These are phyloP conservation scores for Scomber colias DNA, from an alignment of 2,113 vertebrate genomes.

Conservation along the genomic window DNA sequence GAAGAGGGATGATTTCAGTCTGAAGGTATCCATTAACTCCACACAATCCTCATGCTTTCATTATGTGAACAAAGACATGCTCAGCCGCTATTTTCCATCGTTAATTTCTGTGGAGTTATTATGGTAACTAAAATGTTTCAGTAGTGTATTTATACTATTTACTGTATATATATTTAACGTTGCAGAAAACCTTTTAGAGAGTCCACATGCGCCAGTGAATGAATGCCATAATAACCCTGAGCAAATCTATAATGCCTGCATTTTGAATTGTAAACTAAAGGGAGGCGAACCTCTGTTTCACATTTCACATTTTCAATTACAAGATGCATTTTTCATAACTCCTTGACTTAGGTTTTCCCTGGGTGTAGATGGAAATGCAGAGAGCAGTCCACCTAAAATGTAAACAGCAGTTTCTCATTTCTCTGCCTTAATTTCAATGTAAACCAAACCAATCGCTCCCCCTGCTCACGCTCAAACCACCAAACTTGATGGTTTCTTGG, in stretches of 20 bases:
- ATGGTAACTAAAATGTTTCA: background rate
- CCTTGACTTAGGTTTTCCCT: constrained; percentile 58
- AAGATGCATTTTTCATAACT: constrained; percentile 70
- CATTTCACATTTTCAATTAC: constrained; percentile 61
- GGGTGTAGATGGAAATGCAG: constrained; percentile 74
- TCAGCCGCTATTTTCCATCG: background rate
- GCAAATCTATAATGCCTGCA: constrained; percentile 39
- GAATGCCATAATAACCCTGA: constrained; percentile 46
- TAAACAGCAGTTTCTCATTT: constrained; percentile 83
- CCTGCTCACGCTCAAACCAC: constrained; percentile 74
- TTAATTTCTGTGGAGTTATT: background rate
- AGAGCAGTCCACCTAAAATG: constrained; percentile 72
- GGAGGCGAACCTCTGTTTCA: constrained; percentile 56
- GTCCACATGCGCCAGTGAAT: constrained; percentile 29
- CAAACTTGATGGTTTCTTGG: constrained; percentile 83
- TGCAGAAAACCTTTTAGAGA: constrained; percentile 29
- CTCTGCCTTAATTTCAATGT: constrained; percentile 82
- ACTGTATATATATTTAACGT: constrained; percentile 3
- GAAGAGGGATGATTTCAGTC: no score
- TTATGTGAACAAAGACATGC: constrained; percentile 13
- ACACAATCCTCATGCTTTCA: background rate
- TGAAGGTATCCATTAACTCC: background rate
- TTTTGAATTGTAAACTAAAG: constrained; percentile 57
- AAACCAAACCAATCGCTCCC: constrained; percentile 77
- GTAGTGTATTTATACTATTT: constrained; percentile 19